Evolutionary conservation across 2,113 vertebrate species (phyloP).

Genomic region (Ptilorrhoa leucosticta): DNA sequence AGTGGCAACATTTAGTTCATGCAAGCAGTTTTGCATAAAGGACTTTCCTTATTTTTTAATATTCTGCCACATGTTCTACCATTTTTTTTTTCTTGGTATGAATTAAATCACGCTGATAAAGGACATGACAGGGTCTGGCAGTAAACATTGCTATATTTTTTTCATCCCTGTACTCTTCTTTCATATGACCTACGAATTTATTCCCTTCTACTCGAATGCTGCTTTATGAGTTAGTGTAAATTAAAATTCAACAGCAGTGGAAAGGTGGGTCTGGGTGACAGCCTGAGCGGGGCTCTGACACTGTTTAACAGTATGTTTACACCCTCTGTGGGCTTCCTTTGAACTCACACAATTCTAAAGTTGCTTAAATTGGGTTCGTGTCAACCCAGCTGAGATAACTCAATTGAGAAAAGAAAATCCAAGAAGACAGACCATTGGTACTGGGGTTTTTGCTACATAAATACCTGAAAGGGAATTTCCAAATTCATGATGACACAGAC

Average conservation of each 20-base stretch:
- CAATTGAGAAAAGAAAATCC: constrained; percentile 15
- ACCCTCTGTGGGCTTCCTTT: background rate
- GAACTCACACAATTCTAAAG: background rate
- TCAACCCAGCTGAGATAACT: constrained; percentile 32
- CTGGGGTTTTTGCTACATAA: constrained; percentile 23
- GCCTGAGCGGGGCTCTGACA: background rate
- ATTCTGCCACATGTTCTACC: background rate
- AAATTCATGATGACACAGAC: constrained; percentile 52
- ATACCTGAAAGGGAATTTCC: constrained; percentile 56
- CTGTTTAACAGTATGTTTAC: background rate
- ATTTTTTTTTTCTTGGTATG: background rate
- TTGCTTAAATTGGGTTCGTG: constrained; percentile 32
- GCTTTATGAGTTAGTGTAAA: background rate
- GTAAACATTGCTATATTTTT: background rate
- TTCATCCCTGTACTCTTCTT: background rate
- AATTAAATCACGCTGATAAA: background rate
- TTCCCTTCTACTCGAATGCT: background rate
- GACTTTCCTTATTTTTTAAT: background rate
- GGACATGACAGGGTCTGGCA: rapidly evolving
- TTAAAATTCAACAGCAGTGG: background rate
- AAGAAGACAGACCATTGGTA: constrained; percentile 31
- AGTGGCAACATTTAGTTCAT: background rate
- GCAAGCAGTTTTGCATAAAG: background rate
- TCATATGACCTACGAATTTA: background rate
- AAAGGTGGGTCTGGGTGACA: background rate